Conservation (phyloP, 1,140 invertebrate genomes). For the Zophobas morio region DNA sequence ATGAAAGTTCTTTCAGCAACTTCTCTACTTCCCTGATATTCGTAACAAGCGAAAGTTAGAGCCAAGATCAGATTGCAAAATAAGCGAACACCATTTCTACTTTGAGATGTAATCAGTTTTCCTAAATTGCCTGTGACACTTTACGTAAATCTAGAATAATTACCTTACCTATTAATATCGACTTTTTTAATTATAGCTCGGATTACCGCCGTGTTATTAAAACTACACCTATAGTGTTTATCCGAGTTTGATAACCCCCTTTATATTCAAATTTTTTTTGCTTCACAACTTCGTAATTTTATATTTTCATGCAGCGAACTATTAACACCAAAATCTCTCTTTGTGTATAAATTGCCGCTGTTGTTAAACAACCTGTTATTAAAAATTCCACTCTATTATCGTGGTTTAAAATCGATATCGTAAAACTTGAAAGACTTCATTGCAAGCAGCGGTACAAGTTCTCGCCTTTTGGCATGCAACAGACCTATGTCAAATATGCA, state of each 20-base stretch:
- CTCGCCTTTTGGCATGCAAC: background rate
- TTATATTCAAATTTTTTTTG: too few species aligned
- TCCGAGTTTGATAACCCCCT: too few species aligned
- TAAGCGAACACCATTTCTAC: background rate
- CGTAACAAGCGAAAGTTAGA: slow-evolving; percentile 17
- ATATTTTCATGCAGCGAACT: too few species aligned
- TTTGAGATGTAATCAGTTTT: background rate
- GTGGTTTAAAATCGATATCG: background rate
- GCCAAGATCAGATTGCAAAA: background rate
- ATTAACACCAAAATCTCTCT: too few species aligned
- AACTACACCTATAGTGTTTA: too few species aligned
- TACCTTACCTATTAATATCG: too few species aligned
- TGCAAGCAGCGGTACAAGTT: background rate
- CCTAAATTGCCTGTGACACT: too few species aligned
- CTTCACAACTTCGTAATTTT: too few species aligned
- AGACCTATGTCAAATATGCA: background rate
- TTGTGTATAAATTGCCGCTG: too few species aligned
- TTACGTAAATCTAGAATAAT: too few species aligned
- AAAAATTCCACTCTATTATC: background rate
- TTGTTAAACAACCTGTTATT: background rate
- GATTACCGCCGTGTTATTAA: too few species aligned
- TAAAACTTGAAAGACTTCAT: background rate
- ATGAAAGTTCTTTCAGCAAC: background rate
- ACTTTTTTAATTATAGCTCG: too few species aligned
- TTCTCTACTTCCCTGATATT: background rate